Evolutionary conservation across 2,888 invertebrate species (phyloP).

Genomic region (Automeris io): DNA sequence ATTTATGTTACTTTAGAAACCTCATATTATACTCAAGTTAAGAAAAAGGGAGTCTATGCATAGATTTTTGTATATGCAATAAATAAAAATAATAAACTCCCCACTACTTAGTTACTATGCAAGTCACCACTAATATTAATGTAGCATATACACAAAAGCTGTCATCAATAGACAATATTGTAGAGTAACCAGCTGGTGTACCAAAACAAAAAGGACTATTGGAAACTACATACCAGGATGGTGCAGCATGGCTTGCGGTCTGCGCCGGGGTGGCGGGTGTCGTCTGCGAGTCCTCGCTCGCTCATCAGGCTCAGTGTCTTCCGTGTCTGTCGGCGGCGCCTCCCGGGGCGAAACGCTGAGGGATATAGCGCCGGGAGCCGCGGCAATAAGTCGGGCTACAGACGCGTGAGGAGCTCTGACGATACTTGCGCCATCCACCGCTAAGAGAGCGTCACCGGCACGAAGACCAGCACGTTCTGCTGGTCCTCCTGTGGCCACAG

Average conservation of each 20-base stretch:
- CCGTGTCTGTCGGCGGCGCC: conserved; percentile 63
- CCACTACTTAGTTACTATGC: too few species aligned
- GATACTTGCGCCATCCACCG: conserved; percentile 94
- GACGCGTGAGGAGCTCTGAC: conserved; percentile 95
- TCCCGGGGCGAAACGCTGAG: conserved; percentile 86
- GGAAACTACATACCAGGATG: conserved; percentile 49
- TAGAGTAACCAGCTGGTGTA: too few species aligned
- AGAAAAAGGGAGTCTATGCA: too few species aligned
- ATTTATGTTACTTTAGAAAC: too few species aligned
- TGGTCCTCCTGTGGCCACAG: conserved; percentile 90
- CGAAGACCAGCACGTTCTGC: conserved; percentile 93
- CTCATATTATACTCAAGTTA: too few species aligned
- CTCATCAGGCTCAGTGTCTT: conserved; percentile 69
- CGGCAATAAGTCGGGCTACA: conserved; percentile 93
- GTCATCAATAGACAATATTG: too few species aligned
- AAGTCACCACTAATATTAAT: too few species aligned
- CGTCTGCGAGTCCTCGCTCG: conserved; percentile 54
- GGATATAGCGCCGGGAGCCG: conserved; percentile 87
- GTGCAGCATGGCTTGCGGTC: conserved; percentile 54
- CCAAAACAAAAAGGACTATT: too few species aligned
- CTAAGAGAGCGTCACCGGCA: conserved; percentile 94
- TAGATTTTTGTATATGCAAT: too few species aligned
- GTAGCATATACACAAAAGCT: too few species aligned
- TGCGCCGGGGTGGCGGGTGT: conserved; percentile 60
- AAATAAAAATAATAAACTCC: too few species aligned